Conservation (phyloP, 2,888 invertebrate species). For the Diaperis boleti region DNA sequence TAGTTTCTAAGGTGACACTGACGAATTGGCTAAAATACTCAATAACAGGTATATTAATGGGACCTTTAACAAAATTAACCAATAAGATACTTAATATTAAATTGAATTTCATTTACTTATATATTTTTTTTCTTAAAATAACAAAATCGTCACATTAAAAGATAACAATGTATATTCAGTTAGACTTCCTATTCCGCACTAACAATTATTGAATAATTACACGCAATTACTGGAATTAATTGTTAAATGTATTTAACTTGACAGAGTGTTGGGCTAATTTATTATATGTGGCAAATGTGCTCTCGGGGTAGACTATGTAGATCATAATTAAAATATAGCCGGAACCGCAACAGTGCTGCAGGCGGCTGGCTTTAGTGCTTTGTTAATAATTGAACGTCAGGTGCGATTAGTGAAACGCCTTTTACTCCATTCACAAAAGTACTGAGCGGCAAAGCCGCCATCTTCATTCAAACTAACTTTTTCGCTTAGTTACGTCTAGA, state of each 20-base stretch:
- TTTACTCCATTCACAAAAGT: slow-evolving; percentile 51
- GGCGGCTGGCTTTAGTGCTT: slow-evolving; percentile 60
- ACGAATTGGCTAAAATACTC: no score
- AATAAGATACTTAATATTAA: no score
- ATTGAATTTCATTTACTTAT: no score
- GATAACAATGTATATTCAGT: neutral
- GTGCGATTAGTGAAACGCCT: slow-evolving; percentile 62
- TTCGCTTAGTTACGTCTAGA: slow-evolving; percentile 35
- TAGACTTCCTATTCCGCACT: slow-evolving; percentile 20
- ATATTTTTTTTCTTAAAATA: neutral
- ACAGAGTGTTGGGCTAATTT: slow-evolving; percentile 59
- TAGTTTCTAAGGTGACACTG: no score
- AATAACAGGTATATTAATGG: no score
- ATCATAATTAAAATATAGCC: slow-evolving; percentile 65
- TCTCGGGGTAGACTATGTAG: slow-evolving; percentile 61
- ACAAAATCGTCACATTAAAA: neutral
- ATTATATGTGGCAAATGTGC: slow-evolving; percentile 61
- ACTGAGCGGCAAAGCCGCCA: slow-evolving; percentile 55
- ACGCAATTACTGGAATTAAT: slow-evolving; percentile 55
- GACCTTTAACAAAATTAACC: no score
- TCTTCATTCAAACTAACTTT: slow-evolving; percentile 47
- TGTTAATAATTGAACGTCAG: slow-evolving; percentile 65
- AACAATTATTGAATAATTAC: slow-evolving; percentile 35
- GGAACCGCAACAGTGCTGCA: slow-evolving; percentile 59
- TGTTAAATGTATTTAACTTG: slow-evolving; percentile 55